Base-by-base conservation (phyloP, 2,888 invertebrate genomes). In the Boloria selene region DNA sequence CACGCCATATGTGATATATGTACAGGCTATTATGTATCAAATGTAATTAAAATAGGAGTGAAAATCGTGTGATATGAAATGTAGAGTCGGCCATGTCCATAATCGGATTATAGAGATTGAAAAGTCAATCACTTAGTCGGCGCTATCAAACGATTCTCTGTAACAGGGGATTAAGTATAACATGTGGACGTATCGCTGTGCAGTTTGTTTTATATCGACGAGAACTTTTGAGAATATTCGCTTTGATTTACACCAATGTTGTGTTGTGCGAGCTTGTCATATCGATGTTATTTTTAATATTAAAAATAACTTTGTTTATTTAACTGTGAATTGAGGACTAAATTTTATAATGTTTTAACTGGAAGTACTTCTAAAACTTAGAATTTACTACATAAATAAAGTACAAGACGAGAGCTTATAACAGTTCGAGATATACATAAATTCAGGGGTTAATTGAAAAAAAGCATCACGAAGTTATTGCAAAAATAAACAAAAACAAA, bases 51-150 rank as follows among this genome's bases (percentile, higher is more conserved):
- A 6, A 70, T 72, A 73, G 55, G 64, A 63, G 68, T 64, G 65
- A 56, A 49, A 69, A 53, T 72, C 18, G 65, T 31, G 56, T 70
- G 69, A 38, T 7, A 16, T n/a, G n/a, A 10, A 64, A 64, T 42
- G 31, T 31, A 65, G 56, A 62, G 68, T 68, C 71, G 83, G 84
- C 81, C 81, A 83, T 81, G 84, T 73, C 72, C 64, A 73, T 79
- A 79, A 82, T 79, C 81, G 77, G 80, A 90, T 91, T 91, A 90
- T 79, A 80, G 80, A 88, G 88, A 91, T 90, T 90, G 90, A 90
- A 90, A 90, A 90, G 90, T 91, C 91, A 90, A 90, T 91, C 90
- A 90, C 87, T 88, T 89, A 86, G 84, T 76, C 74, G 86, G 84
- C 81, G 81, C 80, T 81, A 81, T 88, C 88, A 88, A 87, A 87